Evolutionary conservation across 92 coral and sea anemone species (phyloP), one percentile per base, ranked within the genome.

Genomic region (Zoanthus sansibaricus): DNA sequence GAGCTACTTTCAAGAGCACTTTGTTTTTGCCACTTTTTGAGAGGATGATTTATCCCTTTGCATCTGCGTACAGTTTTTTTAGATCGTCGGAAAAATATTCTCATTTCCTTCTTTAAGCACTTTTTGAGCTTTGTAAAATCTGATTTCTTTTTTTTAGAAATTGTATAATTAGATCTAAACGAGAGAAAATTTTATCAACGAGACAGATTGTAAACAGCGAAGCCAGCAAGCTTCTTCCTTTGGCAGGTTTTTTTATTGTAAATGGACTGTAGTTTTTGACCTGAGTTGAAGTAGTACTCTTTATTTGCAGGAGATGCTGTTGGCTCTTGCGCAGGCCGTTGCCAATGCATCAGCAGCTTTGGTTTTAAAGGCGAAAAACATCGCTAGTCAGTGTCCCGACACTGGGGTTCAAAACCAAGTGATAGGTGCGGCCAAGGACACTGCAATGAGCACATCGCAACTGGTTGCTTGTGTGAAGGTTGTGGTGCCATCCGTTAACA

Each of bases 311-410:
- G 99, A 97, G 89, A 95, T 95, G 98, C 89, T 97, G 14, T 89
- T 97, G 11, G 95, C 96, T 48, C 94, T 97, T 46, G 99, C 99
- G 6, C 99, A 97, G 86, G 98, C 98, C 61, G 99, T 97, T 52
- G 99, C 99, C 66, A 97, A 97, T 82, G 99, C 99, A n/a, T 93
- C 98, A 52, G 99, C 98, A 9, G 92, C 99, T 0, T 87, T 97
- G 73, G 99, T 97, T 14, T 89, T 97, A 76, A 97, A 95, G 68
- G 98, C 98, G 55, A 97, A 97, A 89, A 94, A 93, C 88, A 91
- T 97, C 6, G 99, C 99, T 42, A 97, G 99, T 64, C 96, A 95
- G 87, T 97, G 97, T 74, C 94, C 92, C 33, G 99, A 97, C 87
- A 96, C 96, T 18, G 91, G 94, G 0, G 92, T 85, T 12, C 99